Evolutionary conservation across 2,888 invertebrate species (phyloP).

Genomic region (Apamea epomidion): DNA sequence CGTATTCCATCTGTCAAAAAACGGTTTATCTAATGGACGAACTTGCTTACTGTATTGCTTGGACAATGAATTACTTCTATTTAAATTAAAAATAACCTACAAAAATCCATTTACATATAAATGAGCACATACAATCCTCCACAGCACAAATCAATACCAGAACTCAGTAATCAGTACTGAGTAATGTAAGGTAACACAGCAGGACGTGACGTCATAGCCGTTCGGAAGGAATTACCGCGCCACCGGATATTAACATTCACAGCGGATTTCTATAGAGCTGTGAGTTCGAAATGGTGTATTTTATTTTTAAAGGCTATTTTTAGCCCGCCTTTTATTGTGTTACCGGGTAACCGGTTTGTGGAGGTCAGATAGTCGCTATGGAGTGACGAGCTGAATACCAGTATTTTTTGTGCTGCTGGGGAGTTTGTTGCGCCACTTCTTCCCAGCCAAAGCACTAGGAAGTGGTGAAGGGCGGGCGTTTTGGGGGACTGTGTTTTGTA

Average conservation of each 20-base stretch:
- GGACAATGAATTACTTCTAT: no score
- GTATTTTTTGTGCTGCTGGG: background rate
- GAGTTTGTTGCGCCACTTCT: no score
- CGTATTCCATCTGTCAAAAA: no score
- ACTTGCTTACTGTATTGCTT: no score
- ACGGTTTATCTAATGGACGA: no score
- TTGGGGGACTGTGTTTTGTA: no score
- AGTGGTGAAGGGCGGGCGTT: no score
- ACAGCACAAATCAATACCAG: conserved; percentile 30
- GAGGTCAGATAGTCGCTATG: background rate
- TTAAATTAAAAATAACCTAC: background rate
- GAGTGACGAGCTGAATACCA: background rate
- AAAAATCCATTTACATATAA: background rate
- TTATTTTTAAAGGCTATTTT: conserved; percentile 14
- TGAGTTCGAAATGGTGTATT: background rate
- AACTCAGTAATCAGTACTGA: conserved; percentile 8
- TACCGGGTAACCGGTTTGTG: background rate
- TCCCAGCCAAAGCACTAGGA: no score
- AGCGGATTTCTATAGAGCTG: conserved; percentile 26
- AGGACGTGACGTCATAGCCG: conserved; percentile 45
- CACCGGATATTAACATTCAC: conserved; percentile 55
- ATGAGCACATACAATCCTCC: background rate
- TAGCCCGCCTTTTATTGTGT: no score
- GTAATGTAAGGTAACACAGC: conserved; percentile 25
- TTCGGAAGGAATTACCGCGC: conserved; percentile 58